Base-by-base conservation (phyloP, 2,888 invertebrate species). In the Listrodromus nycthemerus region DNA sequence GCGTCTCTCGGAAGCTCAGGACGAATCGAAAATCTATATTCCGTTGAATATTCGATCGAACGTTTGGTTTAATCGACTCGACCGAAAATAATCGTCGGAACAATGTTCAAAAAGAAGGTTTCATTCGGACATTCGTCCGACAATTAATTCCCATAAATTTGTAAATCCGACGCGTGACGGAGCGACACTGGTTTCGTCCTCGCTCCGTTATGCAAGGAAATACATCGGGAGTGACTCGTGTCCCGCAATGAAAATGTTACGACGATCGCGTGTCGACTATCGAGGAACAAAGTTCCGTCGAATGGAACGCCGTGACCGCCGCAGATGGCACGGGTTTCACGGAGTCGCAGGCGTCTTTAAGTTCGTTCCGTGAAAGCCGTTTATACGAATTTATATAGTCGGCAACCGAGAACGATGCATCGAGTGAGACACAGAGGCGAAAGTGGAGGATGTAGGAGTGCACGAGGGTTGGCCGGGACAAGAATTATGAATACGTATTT, bases 331-430 rank as follows among this genome's bases (percentile, higher is more conserved):
- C 8, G 19, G 30, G 41, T 41, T 13, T 10, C 10, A n/a, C 63
- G 10, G 10, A 50, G 69, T 52, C 80, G 50, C 69, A n/a, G 61
- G 73, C 82, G 84, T 80, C 87, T 88, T 89, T 87, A 89, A 88
- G 87, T 55, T 58, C 58, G 16, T 78, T 84, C 79, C 85, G 87
- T 89, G 89, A 91, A 30, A 89, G 89, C 79, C 87, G 89, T 90
- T 91, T 88, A 89, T 88, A 89, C 86, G 89, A 89, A 89, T 90
- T 88, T 91, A 89, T 89, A 89, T 88, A 86, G 85, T 85, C 24
- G 21, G 24, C 37, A 4, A 37, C 30, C 21, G 30, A 48, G n/a
- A 6, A 19, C 48, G 48, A 76, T 21, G 41, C 37, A 63, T 45
- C 16, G 27, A 30, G 66, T 79, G 21, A 84, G 61, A 74, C 69